A percentile compares a stretch with the other conserved stretches of the same genome.
Conservation (phyloP, 2,797 vertebrate species). For the Bufotes viridis region DNA sequence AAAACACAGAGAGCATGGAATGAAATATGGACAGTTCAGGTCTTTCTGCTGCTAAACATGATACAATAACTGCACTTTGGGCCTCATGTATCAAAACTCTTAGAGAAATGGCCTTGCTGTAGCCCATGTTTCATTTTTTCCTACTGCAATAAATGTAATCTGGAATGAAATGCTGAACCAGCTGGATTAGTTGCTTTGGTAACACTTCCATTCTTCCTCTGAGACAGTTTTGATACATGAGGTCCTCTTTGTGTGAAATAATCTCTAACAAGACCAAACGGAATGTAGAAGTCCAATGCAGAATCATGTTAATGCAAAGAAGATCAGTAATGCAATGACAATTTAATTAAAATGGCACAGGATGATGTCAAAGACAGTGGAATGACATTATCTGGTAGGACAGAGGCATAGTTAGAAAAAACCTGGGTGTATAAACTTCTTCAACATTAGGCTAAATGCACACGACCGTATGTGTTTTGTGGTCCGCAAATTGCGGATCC, state of each 20-base stretch:
- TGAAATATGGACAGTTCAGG: background rate
- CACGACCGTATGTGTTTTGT: too few relatives aligned
- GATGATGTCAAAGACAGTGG: background rate
- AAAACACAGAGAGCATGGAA: too few relatives aligned
- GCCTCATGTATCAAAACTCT: background rate
- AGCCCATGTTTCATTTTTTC: background rate
- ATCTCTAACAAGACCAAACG: background rate
- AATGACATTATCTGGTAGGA: background rate
- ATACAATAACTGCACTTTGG: background rate
- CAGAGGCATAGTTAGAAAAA: background rate
- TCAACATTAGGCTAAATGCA: too few relatives aligned
- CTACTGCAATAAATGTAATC: background rate
- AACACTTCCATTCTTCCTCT: background rate
- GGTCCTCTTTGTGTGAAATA: background rate
- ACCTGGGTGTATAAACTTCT: background rate
- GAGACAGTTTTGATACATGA: slow-evolving; percentile 5
- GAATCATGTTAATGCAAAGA: background rate
- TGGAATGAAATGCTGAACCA: background rate
- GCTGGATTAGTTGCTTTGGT: background rate
- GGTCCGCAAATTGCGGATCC: too few relatives aligned
- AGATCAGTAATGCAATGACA: background rate
- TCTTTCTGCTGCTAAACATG: background rate
- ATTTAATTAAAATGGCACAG: background rate
- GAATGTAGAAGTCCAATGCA: background rate
- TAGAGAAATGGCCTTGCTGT: background rate